Evolutionary conservation across 1,140 invertebrate genomes (phyloP), one percentile per base, ranked within the genome.

Genomic region (Ridgeia piscesae): DNA sequence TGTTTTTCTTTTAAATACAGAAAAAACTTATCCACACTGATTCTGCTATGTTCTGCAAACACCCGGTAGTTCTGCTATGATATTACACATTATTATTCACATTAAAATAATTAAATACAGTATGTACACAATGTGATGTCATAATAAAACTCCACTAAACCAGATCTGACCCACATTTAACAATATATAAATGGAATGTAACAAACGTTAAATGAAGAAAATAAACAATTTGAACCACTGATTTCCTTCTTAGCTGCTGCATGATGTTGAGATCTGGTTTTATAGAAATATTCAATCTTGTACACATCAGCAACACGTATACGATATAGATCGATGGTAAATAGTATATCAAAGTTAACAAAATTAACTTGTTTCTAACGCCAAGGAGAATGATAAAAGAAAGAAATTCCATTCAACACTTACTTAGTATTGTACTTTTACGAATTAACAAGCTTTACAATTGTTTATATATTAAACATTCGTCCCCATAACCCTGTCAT

Each of bases 101-200:
- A 21, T 77, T 21, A 77, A 77, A 77, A 77, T 77, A 77, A 77
- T 77, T 77, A 77, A 42, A 27, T 77, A 77, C 14, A 77, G 11
- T 27, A 17, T 77, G 17, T 77, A 77, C 58, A 77, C 17, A 21
- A 21, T 21, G 6, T 77, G 58, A 77, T 77, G 58, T 77, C 58
- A 77, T 77, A 77, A 21, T 77, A 77, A 77, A 77, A 77, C 27
- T 77, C 11, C 58, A 77, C 2, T 21, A 9, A 77, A 77, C 27
- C 58, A 77, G 27, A 2, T 77, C 58, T 27, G 58, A 31, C 27
- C 11, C 14, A 77, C 11, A 42, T 77, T 17, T 77, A 8, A 17
- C 27, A 77, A 77, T 77, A 77, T 77, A 77, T 77, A 77, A 77
- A 77, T 77, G 58, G 58, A 77, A 77, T 77, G 58, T 77, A 77